These are phyloP conservation scores for Parnassius orleans DNA, from an alignment of 2,888 invertebrate species.

Conservation along the genomic window DNA sequence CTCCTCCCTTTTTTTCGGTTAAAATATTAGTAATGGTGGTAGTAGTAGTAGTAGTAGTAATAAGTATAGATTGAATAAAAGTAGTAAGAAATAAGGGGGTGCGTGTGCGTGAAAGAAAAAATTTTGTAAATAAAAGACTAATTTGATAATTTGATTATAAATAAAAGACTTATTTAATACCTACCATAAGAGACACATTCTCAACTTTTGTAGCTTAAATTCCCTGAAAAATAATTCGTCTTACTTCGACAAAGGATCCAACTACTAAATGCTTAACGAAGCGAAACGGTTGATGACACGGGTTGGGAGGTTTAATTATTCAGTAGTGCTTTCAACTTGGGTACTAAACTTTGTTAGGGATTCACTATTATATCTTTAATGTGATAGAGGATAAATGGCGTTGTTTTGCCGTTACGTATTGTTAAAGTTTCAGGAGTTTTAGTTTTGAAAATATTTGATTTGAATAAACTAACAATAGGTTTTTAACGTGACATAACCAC, in stretches of 20 bases:
- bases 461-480: no score
- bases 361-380: constrained; percentile 37
- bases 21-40: no score
- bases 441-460: no score
- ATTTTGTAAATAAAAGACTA: not conserved
- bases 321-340: constrained; percentile 59
- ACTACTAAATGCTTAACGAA: constrained; percentile 61
- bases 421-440: not conserved
- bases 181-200: constrained; percentile 1
- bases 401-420: constrained; percentile 15
- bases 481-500: no score
- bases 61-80: no score
- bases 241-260: constrained; percentile 41
- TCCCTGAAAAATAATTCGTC: constrained; percentile 30
- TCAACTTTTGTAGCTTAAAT: constrained; percentile 20
- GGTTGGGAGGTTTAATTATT: constrained; percentile 67
- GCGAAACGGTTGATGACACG: constrained; percentile 60
- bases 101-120: not conserved
- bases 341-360: constrained; percentile 61
- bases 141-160: no score
- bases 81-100: no score
- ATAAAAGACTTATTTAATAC: no score
- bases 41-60: no score
- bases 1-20: no score
- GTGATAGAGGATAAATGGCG: constrained; percentile 11